A percentile compares a stretch with the other conserved stretches of the same genome.
phyloP scores from a whole-genome alignment of 2,113 vertebrate genomes.

The Columbina picui region DNA sequence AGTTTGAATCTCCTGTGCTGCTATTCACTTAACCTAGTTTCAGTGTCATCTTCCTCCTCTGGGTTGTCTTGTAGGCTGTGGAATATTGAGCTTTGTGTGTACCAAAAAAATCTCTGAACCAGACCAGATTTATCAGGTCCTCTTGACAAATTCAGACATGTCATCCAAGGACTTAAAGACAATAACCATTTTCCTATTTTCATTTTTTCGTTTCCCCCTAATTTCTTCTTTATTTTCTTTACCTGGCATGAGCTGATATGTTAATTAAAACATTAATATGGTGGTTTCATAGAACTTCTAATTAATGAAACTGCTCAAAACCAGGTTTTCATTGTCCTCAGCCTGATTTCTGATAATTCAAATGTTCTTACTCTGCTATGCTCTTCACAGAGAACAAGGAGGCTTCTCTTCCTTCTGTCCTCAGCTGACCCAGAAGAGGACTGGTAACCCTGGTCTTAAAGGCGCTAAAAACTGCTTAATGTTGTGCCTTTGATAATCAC shows the following conservation, averaged over 20 bases:
- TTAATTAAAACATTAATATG: background rate
- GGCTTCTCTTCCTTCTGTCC: background rate
- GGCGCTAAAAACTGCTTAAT: background rate
- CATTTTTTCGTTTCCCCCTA: background rate
- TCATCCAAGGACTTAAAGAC: background rate
- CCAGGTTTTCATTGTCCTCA: background rate
- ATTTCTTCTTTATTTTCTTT: background rate
- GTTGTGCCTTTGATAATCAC: background rate
- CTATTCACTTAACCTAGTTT: background rate
- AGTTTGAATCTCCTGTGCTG: background rate
- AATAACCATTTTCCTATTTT: background rate
- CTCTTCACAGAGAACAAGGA: background rate
- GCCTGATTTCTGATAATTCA: background rate
- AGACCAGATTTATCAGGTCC: background rate
- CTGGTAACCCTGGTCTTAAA: background rate
- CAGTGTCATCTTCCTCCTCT: background rate
- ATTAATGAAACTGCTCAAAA: background rate
- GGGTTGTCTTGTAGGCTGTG: background rate
- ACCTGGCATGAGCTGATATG: background rate
- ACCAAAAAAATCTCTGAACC: background rate
- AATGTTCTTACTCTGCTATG: background rate
- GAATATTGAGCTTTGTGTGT: background rate
- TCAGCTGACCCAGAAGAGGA: background rate
- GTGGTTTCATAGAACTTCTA: background rate
- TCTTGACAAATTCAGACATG: background rate